Evolutionary conservation across 1,140 invertebrate species (phyloP).

Genomic region (Trichonephila clavipes): DNA sequence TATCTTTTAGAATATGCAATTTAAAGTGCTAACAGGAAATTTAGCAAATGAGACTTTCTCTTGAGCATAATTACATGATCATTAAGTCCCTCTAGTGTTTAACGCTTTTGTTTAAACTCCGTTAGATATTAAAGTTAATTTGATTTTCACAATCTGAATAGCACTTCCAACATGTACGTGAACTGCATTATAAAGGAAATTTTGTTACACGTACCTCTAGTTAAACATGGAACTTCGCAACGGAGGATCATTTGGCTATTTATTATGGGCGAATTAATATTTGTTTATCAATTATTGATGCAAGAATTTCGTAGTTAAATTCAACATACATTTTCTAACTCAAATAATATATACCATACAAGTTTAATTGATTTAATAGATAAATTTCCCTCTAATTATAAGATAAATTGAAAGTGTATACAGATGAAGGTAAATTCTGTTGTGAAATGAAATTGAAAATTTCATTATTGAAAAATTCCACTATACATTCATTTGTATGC

Average conservation of each 20-base stretch:
- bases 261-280: not conserved
- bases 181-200: not conserved
- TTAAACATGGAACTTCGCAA: not conserved
- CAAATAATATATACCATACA: too few relatives aligned
- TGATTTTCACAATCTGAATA: slow-evolving; percentile 34
- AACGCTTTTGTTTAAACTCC: slow-evolving; percentile 33
- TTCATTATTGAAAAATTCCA: too few relatives aligned
- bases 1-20: slow-evolving; percentile 8
- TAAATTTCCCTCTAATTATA: too few relatives aligned
- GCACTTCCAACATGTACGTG: not conserved
- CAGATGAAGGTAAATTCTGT: too few relatives aligned
- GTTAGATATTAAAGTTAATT: slow-evolving; percentile 13
- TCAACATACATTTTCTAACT: too few relatives aligned
- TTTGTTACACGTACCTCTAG: not conserved
- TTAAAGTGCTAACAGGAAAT: slow-evolving; percentile 46
- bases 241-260: not conserved
- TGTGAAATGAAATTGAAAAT: too few relatives aligned
- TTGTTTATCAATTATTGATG: not conserved
- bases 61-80: slow-evolving; percentile 44
- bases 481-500: too few relatives aligned
- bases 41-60: slow-evolving; percentile 32
- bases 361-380: too few relatives aligned
- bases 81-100: slow-evolving; percentile 26
- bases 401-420: too few relatives aligned
- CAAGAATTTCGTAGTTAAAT: not conserved